Base-by-base conservation (phyloP, 2,797 vertebrate genomes). In the Melanotaenia nigrans region DNA sequence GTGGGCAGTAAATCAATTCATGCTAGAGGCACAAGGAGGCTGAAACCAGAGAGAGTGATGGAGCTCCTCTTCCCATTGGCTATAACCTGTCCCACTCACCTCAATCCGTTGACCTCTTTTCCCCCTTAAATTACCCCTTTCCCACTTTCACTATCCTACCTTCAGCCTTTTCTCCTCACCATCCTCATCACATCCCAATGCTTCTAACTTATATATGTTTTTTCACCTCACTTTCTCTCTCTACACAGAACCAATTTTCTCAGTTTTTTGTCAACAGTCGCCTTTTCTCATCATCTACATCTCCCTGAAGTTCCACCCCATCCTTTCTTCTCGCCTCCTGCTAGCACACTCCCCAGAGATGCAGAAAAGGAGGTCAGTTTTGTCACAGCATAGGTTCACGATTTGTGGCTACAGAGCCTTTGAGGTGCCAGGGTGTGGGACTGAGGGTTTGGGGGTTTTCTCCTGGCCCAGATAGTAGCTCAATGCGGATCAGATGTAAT, bases 331-430 rank as follows among this genome's bases (percentile, higher is more conserved):
- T 68, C 73, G 53, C 83, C 65, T 88, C 78, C 83, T 49, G 60
- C 74, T 80, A 76, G 68, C 77, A 42, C 40, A 32, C 49, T 84
- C 89, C 85, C 87, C 76, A 28, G 83, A 84, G 89, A 85, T 14
- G 35, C 1, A 0, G 67, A 72, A 91, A 92, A 92, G 81, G 87
- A 91, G 92, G 91, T 90, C 90, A 91, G 81, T 73, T 82, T 85
- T 85, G 85, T 89, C 79, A 87, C 78, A 87, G 81, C 87, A 85
- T 67, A 82, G 79, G 81, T 85, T 89, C 73, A 77, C 80, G 79
- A 82, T 84, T 85, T 75, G 73, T 82, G 75, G 68, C 78, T 63
- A 30, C 28, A 71, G 64, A 61, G 81, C 28, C 1, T 68, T 65
- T 68, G 64, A 28, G 73, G 84, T 85, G 87, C 68, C 71, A 76